phyloP scores from a whole-genome alignment of 2,797 vertebrate species.

The Pseudocheirus occidentalis region DNA sequence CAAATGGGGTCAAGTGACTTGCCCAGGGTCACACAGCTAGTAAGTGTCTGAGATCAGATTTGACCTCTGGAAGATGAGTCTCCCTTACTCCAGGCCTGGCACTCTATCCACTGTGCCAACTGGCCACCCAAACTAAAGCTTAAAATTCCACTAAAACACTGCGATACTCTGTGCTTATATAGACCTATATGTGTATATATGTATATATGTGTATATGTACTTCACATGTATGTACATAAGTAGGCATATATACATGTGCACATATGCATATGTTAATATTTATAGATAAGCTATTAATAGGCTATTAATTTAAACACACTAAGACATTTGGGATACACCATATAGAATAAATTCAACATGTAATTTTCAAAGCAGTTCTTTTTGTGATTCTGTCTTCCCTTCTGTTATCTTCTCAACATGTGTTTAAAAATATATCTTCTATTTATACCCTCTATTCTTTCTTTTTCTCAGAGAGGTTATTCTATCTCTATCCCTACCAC shows the following conservation, averaged over 20 bases:
- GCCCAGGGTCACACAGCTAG: neutral
- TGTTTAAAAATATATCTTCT: neutral
- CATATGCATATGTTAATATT: neutral
- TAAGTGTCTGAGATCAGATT: neutral
- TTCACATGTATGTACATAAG: neutral
- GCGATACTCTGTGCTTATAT: neutral
- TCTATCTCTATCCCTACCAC: neutral
- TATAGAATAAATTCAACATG: neutral
- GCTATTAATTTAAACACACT: neutral
- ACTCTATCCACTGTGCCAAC: neutral
- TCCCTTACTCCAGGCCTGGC: neutral
- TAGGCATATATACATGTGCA: neutral
- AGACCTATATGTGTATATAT: neutral
- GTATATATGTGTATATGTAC: neutral
- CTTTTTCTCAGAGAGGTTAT: neutral
- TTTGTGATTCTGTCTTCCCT: neutral
- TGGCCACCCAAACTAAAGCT: neutral
- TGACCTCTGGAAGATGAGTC: neutral
- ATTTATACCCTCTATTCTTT: neutral
- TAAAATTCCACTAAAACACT: neutral
- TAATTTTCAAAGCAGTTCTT: neutral
- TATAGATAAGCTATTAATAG: neutral
- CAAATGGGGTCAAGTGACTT: neutral
- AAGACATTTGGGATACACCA: neutral
- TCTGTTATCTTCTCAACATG: neutral